These are phyloP conservation scores for Drosophila crucigera DNA, from an alignment of 2,888 invertebrate genomes.

Conservation along the genomic window DNA sequence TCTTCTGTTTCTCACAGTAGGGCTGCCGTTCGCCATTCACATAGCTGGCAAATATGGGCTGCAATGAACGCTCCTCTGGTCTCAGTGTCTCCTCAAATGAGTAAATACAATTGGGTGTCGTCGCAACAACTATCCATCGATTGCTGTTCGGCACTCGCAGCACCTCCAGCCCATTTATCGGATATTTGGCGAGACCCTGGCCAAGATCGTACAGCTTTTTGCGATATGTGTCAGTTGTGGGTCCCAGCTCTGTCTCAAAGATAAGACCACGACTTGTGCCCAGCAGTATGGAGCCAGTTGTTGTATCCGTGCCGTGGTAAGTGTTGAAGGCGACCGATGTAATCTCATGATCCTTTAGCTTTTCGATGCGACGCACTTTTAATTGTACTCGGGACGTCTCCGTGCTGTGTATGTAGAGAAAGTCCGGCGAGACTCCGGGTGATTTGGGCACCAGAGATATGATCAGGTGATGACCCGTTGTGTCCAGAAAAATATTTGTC, in stretches of 20 bases:
- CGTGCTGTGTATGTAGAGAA: slow-evolving; percentile 90
- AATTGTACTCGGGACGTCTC: slow-evolving; percentile 86
- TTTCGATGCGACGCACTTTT: slow-evolving; percentile 89
- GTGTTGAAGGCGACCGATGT: slow-evolving; percentile 97
- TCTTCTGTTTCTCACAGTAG: slow-evolving; percentile 90
- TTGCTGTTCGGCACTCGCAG: slow-evolving; percentile 90
- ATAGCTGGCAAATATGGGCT: slow-evolving; percentile 76
- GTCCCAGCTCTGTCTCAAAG: slow-evolving; percentile 94
- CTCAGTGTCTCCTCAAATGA: slow-evolving; percentile 93
- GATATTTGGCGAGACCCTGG: slow-evolving; percentile 89
- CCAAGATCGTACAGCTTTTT: slow-evolving; percentile 96
- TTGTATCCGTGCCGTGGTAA: slow-evolving; percentile 88
- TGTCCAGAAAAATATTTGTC: slow-evolving; percentile 88
- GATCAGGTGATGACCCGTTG: slow-evolving; percentile 93
- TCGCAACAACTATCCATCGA: slow-evolving; percentile 93
- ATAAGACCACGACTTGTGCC: slow-evolving; percentile 96
- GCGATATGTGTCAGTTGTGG: slow-evolving; percentile 94
- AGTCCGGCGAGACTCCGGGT: slow-evolving; percentile 87
- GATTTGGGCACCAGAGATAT: slow-evolving; percentile 88
- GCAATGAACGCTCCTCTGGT: slow-evolving; percentile 90
- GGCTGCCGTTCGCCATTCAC: slow-evolving; percentile 74
- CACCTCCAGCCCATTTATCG: slow-evolving; percentile 95
- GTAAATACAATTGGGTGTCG: slow-evolving; percentile 93
- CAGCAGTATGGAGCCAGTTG: slow-evolving; percentile 93
- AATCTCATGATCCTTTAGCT: slow-evolving; percentile 89